Conservation (phyloP, 2,888 invertebrate species). For the Ochropleura leucogaster region DNA sequence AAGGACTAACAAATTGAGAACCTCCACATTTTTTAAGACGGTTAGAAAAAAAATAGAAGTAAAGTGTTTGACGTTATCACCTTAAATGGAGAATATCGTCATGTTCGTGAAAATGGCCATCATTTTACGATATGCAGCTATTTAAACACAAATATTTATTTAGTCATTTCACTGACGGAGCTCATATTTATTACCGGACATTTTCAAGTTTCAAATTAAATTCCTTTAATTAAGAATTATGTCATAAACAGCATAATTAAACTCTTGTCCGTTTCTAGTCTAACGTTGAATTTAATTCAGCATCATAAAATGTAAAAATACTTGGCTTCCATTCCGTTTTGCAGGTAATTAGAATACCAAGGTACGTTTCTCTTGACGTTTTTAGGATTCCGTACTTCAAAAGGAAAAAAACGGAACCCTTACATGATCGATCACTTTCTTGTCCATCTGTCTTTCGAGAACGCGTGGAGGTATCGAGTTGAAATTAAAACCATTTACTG, state of each 20-base stretch:
- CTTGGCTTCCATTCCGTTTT: slow-evolving; percentile 31
- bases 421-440: too few species aligned
- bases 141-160: neutral
- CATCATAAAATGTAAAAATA: slow-evolving; percentile 47
- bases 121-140: too few species aligned
- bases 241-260: slow-evolving; percentile 16
- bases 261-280: slow-evolving; percentile 29
- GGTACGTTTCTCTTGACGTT: slow-evolving; percentile 28
- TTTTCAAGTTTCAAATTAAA: slow-evolving; percentile 6
- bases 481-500: too few species aligned
- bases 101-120: too few species aligned
- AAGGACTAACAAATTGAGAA: too few species aligned
- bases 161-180: neutral
- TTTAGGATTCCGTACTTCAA: neutral
- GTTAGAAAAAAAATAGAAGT: too few species aligned
- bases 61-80: too few species aligned
- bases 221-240: slow-evolving; percentile 46
- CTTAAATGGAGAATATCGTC: too few species aligned
- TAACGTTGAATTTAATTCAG: slow-evolving; percentile 27
- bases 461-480: too few species aligned
- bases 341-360: slow-evolving; percentile 54
- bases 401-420: too few species aligned
- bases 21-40: too few species aligned
- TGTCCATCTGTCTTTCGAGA: too few species aligned
- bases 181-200: neutral